These are phyloP conservation scores for Odontocolon sp. DNA, from an alignment of 2,888 invertebrate genomes.

Conservation along the genomic window DNA sequence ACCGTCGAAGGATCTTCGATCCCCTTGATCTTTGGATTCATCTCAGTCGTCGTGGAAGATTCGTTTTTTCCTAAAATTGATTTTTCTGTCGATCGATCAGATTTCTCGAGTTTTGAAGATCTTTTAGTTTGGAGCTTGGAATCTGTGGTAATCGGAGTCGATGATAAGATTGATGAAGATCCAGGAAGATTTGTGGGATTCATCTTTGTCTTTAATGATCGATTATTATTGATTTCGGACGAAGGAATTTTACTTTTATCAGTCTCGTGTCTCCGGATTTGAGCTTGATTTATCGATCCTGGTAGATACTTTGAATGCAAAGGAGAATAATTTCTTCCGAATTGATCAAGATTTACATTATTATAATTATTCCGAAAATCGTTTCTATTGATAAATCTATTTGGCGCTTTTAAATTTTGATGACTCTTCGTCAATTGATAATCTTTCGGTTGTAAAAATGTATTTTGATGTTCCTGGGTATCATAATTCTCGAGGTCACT, in stretches of 20 bases:
- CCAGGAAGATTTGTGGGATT: too few species aligned
- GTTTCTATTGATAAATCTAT: not conserved
- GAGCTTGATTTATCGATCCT: not conserved
- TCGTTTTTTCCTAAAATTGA: not conserved
- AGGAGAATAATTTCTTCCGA: not conserved
- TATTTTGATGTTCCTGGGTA: not conserved
- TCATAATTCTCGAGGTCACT: not conserved
- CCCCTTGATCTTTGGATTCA: conserved; percentile 40
- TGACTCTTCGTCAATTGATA: not conserved
- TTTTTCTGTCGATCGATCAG: not conserved
- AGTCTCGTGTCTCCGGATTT: not conserved
- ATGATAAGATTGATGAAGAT: not conserved
- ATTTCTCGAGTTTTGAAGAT: conserved; percentile 16
- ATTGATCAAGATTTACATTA: not conserved
- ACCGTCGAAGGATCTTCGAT: conserved; percentile 40
- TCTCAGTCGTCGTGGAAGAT: conserved; percentile 29
- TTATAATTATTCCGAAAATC: conserved; percentile 4
- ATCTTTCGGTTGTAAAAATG: not conserved
- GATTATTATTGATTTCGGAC: not conserved
- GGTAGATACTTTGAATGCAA: conserved; percentile 15
- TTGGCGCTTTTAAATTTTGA: not conserved
- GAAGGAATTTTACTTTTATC: not conserved
- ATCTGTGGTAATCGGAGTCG: not conserved
- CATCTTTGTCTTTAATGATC: too few species aligned
- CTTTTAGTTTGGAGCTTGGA: not conserved